Conservation (phyloP, 2,113 vertebrate species). For the Istiophorus platypterus region DNA sequence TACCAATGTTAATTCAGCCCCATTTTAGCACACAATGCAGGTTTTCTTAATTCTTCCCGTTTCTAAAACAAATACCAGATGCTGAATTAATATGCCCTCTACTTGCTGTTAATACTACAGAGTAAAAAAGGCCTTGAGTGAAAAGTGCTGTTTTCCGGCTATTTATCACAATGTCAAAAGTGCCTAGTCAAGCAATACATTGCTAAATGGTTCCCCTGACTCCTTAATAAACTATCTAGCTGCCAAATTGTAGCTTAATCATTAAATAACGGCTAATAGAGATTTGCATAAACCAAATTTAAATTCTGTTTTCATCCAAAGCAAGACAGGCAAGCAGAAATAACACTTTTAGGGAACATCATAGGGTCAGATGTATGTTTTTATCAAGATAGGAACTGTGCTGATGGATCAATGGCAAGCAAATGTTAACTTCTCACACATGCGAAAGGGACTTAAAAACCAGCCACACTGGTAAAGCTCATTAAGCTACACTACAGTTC, state of each 20-base stretch:
- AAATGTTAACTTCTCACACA: conserved; percentile 33
- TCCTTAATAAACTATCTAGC: conserved; percentile 18
- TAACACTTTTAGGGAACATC: background rate
- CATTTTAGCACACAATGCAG: background rate
- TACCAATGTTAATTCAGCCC: background rate
- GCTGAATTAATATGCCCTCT: background rate
- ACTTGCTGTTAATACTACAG: background rate
- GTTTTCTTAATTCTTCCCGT: background rate
- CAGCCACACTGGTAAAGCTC: conserved; percentile 9
- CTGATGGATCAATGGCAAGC: conserved; percentile 25
- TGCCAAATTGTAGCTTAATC: conserved; percentile 24
- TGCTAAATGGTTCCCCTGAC: conserved; percentile 8
- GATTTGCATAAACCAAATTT: background rate
- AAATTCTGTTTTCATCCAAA: conserved; percentile 5
- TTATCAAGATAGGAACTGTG: conserved; percentile 13
- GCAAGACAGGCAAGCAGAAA: too few species aligned
- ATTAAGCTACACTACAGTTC: conserved; percentile 32
- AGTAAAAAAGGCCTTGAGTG: conserved; percentile 10
- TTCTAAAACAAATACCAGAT: conserved; percentile 5
- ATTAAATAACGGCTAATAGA: conserved; percentile 6
- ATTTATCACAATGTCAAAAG: conserved; percentile 41
- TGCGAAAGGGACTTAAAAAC: background rate
- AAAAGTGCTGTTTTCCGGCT: conserved; percentile 27
- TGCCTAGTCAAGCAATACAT: conserved; percentile 24
- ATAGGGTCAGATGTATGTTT: conserved; percentile 9